Base-by-base conservation (phyloP, 2,888 invertebrate species). In the Campaea margaritaria region DNA sequence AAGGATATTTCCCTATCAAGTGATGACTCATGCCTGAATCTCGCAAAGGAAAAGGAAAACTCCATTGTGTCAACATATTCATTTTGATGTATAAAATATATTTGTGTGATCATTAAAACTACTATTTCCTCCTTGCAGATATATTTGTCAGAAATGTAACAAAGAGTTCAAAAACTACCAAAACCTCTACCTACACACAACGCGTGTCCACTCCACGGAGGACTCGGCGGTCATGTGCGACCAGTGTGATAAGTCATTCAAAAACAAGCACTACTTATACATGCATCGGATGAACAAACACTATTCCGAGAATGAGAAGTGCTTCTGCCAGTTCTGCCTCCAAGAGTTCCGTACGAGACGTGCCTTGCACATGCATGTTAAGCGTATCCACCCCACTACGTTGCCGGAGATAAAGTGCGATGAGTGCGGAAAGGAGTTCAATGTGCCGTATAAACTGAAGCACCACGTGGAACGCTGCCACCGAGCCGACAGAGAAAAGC, bases 241-340 rank as follows among this genome's bases (percentile, higher is more conserved):
- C 38, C 82, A 87, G 0, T 92, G 92, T 21, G 90, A 91, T 59
- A 91, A 91, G 50, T 85, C 87, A 0, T 92, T 91, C 61, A 92
- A 92, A 48, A 91, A 92, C 39, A 92, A 92, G 61, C 91, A 92
- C 62, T 92, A 92, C 55, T 34, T 92, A 0, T 92, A 92, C 70
- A 92, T 92, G 91, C 91, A 92, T 60, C 63, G 90, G 1, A 92
- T 91, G 91, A 92, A 92, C 38, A 91, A 91, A 9, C 91, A 92
- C 56, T 91, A 91, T n/a, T 91, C 91, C 0, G 91, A 91, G 13
- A 68, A 81, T 0, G 90, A 91, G 66, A 89, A 90, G 34, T 88
- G 90, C 45, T 89, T 81, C 62, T 92, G 91, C 41, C 89, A 92
- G 46, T 88, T 87, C 56, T 92, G 91, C 38, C 72, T 91, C 0